Conservation (phyloP, 2,888 invertebrate species). For the Campoplex capitator region DNA sequence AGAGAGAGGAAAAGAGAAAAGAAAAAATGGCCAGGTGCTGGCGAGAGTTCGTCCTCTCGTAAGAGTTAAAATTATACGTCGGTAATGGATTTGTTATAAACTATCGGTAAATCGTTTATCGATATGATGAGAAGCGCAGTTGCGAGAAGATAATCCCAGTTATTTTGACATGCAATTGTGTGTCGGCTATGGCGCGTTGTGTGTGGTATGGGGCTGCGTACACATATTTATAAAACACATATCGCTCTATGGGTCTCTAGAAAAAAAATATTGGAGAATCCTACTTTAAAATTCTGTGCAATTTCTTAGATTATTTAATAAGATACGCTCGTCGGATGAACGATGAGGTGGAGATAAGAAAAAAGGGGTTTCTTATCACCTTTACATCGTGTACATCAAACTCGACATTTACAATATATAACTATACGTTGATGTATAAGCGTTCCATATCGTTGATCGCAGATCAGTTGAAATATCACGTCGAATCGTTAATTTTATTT, state of each 20-base stretch:
- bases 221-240: neutral
- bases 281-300: constrained; percentile 24
- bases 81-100: constrained; percentile 80
- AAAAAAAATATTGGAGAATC: constrained; percentile 49
- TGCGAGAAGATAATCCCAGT: constrained; percentile 67
- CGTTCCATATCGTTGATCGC: neutral
- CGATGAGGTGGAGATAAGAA: constrained; percentile 35
- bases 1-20: neutral
- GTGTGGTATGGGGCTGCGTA: neutral
- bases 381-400: constrained; percentile 22
- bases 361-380: constrained; percentile 64
- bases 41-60: constrained; percentile 55
- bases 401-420: no score
- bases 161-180: constrained; percentile 47
- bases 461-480: constrained; percentile 19
- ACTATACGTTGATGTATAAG: no score
- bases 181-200: constrained; percentile 32
- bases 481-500: constrained; percentile 41
- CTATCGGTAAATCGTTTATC: constrained; percentile 58
- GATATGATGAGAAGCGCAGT: constrained; percentile 44
- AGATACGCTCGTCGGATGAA: constrained; percentile 50
- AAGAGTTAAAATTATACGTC: constrained; percentile 73
- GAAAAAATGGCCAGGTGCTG: constrained; percentile 39
- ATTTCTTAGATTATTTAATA: constrained; percentile 60
- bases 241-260: constrained; percentile 9